Evolutionary conservation across 1,140 invertebrate genomes (phyloP).

Genomic region (Amyelois transitella): DNA sequence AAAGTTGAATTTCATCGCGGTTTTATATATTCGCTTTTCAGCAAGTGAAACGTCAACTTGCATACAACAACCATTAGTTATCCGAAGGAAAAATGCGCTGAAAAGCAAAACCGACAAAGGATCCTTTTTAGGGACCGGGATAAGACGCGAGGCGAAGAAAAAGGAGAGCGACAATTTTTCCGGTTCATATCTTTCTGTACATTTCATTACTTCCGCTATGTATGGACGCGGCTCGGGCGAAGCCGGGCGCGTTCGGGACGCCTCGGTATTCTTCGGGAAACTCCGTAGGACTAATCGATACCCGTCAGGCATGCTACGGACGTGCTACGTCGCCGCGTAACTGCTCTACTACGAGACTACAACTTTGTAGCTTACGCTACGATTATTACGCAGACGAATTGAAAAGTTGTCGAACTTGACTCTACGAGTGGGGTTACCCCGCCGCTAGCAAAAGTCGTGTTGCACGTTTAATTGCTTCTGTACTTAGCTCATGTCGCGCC

Average conservation of each 20-base stretch:
- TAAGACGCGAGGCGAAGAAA: conserved; percentile 52
- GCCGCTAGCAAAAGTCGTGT: background rate
- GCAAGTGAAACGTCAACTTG: conserved; percentile 21
- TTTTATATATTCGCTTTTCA: background rate
- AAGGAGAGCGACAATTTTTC: conserved; percentile 67
- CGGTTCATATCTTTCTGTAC: conserved; percentile 69
- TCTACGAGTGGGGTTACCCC: conserved; percentile 9
- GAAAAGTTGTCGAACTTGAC: conserved; percentile 39
- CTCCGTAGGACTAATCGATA: conserved; percentile 62
- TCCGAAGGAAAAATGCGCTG: conserved; percentile 25
- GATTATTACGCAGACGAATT: conserved; percentile 40
- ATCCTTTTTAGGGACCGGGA: conserved; percentile 40
- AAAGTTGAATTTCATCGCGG: background rate
- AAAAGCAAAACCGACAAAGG: conserved; percentile 42
- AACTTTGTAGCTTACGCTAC: conserved; percentile 55
- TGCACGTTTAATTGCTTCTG: conserved; percentile 33
- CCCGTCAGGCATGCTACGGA: conserved; percentile 46
- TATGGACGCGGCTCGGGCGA: conserved; percentile 45
- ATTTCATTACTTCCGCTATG: conserved; percentile 72
- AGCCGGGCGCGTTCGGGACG: conserved; percentile 37
- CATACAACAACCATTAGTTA: conserved; percentile 32
- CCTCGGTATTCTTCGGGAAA: conserved; percentile 41
- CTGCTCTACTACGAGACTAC: conserved; percentile 56
- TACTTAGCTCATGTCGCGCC: conserved; percentile 14
- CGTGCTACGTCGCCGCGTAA: conserved; percentile 50